Percentiles rank a stretch among this genome's conserved stretches.
phyloP scores from a whole-genome alignment of 1,140 invertebrate genomes.

The Ceratina australensis region DNA sequence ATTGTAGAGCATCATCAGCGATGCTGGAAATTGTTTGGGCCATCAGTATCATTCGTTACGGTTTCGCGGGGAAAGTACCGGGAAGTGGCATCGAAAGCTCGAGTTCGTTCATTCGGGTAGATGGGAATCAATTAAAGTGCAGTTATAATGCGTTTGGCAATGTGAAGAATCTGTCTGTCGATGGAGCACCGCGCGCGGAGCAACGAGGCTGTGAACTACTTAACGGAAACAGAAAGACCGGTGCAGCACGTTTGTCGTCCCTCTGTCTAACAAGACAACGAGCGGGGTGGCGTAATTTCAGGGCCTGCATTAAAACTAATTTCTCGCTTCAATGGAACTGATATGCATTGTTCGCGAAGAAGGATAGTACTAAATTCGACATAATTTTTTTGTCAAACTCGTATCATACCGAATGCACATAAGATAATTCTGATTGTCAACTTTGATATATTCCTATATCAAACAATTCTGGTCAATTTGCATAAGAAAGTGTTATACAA shows the following conservation, averaged over 20 bases:
- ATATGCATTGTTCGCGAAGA: conserved; percentile 15
- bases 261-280: conserved; percentile 14
- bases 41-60: neutral
- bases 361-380: neutral
- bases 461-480: too few species aligned
- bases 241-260: conserved; percentile 9
- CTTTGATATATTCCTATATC: too few species aligned
- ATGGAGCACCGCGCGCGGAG: conserved; percentile 30
- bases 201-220: conserved; percentile 45
- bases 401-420: too few species aligned
- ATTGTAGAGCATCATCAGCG: neutral
- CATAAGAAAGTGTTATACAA: too few species aligned
- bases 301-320: conserved; percentile 54
- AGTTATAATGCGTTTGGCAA: conserved; percentile 24
- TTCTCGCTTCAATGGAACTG: conserved; percentile 24
- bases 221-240: conserved; percentile 55
- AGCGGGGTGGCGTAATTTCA: conserved; percentile 51
- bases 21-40: neutral
- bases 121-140: conserved; percentile 2
- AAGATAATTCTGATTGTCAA: too few species aligned
- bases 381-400: neutral
- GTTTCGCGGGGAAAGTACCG: neutral
- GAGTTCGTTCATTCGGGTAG: neutral
- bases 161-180: conserved; percentile 7
- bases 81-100: neutral